Base-by-base conservation (phyloP, 2,797 vertebrate genomes). In the Trachurus trachurus region DNA sequence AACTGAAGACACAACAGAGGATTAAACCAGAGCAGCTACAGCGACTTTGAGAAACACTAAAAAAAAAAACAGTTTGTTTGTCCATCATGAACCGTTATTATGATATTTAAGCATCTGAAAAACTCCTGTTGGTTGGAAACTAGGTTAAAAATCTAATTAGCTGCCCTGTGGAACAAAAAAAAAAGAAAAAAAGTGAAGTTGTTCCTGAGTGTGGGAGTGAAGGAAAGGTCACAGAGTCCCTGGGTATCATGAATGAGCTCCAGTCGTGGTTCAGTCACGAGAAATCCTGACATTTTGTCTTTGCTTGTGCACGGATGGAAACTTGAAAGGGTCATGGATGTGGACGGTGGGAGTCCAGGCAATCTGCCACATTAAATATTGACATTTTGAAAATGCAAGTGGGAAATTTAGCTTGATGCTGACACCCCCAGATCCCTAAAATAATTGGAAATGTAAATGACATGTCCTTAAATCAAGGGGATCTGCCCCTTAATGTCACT, bases 141-240 rank as follows among this genome's bases (percentile, higher is more conserved):
- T 34, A 29, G 47, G 50, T 42, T 71, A 21, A 22, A 66, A 54
- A 29, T 31, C 7, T 22, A 19, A 52, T 61, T 26, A 69, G 19
- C 21, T 26, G 26, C 26, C 26, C 26, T 26, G 26, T 26, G 26
- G 26, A 26, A 26, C 26, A 26, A 26, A 26, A 26, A 26, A 26
- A 26, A 29, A 19, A 19, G 16, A 5, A 21, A 19, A 13, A 58
- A 54, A 60, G 8, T 66, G 9, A 44, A 49, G 50, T 52, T 47
- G 26, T 21, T 56, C 34, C 21, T 0, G 29, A 66, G 62, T 69
- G 75, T 78, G 71, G 62, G 56, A 73, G 68, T 49, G 61, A 40
- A 74, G 21, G 31, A 78, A 86, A 87, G 74, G 71, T 80, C 68
- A 71, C 1, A 3, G 71, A 7, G 57, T 67, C 49, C 22, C 47